Evolutionary conservation across 2,113 vertebrate genomes (phyloP), one percentile per base, ranked within the genome.

Genomic region (Oxyruncus cristatus): DNA sequence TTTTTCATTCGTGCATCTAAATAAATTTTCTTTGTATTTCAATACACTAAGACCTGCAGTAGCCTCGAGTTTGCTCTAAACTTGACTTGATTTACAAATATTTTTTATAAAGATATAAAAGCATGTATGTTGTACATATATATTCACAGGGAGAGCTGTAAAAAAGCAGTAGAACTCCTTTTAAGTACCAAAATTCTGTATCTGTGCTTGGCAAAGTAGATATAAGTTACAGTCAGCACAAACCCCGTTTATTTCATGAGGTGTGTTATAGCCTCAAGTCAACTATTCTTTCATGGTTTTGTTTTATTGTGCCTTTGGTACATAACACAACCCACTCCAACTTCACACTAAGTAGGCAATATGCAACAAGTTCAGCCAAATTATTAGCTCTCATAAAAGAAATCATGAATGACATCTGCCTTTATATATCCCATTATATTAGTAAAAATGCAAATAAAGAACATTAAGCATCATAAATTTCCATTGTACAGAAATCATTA

Each of bases 371-470:
- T 55, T 89, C 52, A 74, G 63, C 1, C 28, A 87, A 81, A 67
- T 85, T 78, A 78, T 77, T 87, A 89, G 18, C 10, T 62, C 21
- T 62, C 39, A 27, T 42, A 93, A 91, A 92, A 87, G 50, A 80
- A 89, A 92, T 46, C 5, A 67, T 81, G 90, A 89, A 71, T 89
- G 23, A 77, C 61, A 89, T 63, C 28, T 84, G 59, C 78, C 80
- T 87, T 85, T 63, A 89, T 67, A 67, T n/a, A 85, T 30, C 20
- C 19, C 37, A 50, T 70, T 86, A 37, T 58, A 77, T 77, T 73
- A 83, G 20, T 93, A 93, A 88, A 87, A 85, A 94, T 79, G 20
- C 30, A 88, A 82, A 89, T 88, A 75, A 82, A 85, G 47, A 56
- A 44, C 33, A 88, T 55, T 85, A 83, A 91, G 65, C 8, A 41